Evolutionary conservation across 1,140 invertebrate genomes (phyloP).

Genomic region (Nephotettix cincticeps): DNA sequence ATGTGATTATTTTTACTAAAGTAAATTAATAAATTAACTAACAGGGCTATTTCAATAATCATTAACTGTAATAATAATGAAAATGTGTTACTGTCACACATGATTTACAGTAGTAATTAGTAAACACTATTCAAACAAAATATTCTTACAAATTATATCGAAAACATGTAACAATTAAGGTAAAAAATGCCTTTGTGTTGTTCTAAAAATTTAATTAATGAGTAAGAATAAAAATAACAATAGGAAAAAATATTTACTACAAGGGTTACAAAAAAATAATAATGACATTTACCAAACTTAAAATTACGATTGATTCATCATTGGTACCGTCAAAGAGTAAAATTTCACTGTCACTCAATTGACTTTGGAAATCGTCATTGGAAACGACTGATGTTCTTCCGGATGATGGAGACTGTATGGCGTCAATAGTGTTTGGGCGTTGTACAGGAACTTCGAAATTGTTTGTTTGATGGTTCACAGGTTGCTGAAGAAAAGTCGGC

Average conservation of each 20-base stretch:
- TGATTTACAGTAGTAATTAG: constrained; percentile 5
- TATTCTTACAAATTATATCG: constrained; percentile 20
- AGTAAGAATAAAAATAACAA: background rate
- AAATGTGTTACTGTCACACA: constrained; percentile 15
- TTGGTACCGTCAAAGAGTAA: background rate
- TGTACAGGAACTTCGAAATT: constrained; percentile 3
- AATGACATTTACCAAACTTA: background rate
- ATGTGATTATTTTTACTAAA: background rate
- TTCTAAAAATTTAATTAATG: constrained; percentile 15
- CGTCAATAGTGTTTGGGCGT: constrained; percentile 21
- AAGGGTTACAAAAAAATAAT: constrained; percentile 10
- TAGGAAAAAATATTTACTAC: background rate
- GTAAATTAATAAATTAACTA: constrained; percentile 1
- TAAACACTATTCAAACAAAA: constrained; percentile 18
- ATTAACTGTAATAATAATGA: constrained; percentile 10
- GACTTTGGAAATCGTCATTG: constrained; percentile 23
- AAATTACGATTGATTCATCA: constrained; percentile 2
- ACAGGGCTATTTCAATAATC: constrained; percentile 1
- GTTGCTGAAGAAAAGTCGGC: constrained; percentile 1
- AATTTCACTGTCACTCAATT: constrained; percentile 21
- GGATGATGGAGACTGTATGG: constrained; percentile 24
- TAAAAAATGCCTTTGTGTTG: constrained; percentile 12
- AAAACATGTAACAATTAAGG: background rate
- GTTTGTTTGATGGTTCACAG: constrained; percentile 14
- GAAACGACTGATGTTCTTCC: constrained; percentile 23